These are phyloP conservation scores for Bombus picipes DNA, from an alignment of 1,140 invertebrate genomes.

Conservation along the genomic window DNA sequence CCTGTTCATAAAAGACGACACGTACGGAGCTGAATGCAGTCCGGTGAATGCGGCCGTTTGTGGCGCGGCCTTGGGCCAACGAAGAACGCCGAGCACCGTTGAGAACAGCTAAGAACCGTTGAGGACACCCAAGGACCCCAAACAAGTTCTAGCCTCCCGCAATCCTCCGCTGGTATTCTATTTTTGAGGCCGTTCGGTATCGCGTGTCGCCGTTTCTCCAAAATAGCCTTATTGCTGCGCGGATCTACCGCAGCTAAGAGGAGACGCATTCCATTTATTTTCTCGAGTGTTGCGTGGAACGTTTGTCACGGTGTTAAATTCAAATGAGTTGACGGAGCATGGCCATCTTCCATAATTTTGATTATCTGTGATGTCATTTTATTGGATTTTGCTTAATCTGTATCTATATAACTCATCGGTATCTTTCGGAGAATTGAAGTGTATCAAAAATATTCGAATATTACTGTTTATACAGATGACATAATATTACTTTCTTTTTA, in stretches of 20 bases:
- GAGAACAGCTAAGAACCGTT: conserved; percentile 40
- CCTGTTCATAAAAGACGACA: conserved; percentile 29
- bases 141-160: conserved; percentile 27
- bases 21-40: conserved; percentile 18
- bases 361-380: rapidly evolving
- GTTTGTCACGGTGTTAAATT: background rate
- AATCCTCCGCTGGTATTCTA: conserved; percentile 15
- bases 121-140: conserved; percentile 40
- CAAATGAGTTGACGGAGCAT: no score
- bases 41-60: conserved; percentile 28
- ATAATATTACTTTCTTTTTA: no score
- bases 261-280: background rate
- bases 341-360: background rate
- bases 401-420: background rate
- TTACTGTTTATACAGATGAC: background rate
- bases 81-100: conserved; percentile 27
- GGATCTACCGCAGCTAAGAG: background rate
- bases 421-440: background rate
- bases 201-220: background rate
- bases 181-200: background rate
- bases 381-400: background rate
- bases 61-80: conserved; percentile 13
- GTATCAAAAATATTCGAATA: background rate
- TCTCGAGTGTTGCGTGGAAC: background rate
- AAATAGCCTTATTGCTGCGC: background rate